Base-by-base conservation (phyloP, 2,113 vertebrate genomes). In the Mormyrus iriodes region DNA sequence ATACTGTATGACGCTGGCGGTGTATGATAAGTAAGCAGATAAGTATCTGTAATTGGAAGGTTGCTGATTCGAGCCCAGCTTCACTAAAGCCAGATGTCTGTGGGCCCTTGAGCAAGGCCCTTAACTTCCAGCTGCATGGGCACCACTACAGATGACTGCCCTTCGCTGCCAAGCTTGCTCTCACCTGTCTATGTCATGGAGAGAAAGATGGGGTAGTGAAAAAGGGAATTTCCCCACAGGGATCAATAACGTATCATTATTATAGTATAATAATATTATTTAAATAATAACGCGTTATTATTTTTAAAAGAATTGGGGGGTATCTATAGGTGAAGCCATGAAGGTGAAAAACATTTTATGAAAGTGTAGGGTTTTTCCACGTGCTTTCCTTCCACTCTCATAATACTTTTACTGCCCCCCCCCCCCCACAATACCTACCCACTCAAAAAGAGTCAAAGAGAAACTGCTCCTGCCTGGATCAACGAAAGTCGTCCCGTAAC, bases 391-490 rank as follows among this genome's bases (percentile, higher is more conserved):
- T 35, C 73, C 10, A 79, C 31, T 12, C 0, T 17, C 27, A 83
- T 21, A 83, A 19, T 35, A 83, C 48, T 19, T 24, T 17, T 31
- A 15, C 7, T 83, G 49, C 4, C 49, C 35, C 4, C 35, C 2
- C 24, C 1, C 6, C 51, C 10, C 1, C 6, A 31, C 10, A 51
- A 86, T 99, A 94, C 97, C 98, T 94, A 98, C 96, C 0, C 94
- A 93, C n/a, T 95, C 96, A 87, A 97, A 98, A 88, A 97, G 98
- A 95, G 88, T 99, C 98, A 91, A 99, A 92, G 98, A 98, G 90
- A 99, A 98, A 92, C 98, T 97, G 39, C 97, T 98, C 91, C 93
- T 95, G 93, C 98, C 98, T 93, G 98, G 95, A 95, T 98, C 96
- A 95, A 98, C 98, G 98, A 91, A 87, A 92, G 61, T 94, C 48